Percentiles rank a stretch among this genome's conserved stretches.
phyloP scores from a whole-genome alignment of 2,888 invertebrate species.

The Tipula unca region DNA sequence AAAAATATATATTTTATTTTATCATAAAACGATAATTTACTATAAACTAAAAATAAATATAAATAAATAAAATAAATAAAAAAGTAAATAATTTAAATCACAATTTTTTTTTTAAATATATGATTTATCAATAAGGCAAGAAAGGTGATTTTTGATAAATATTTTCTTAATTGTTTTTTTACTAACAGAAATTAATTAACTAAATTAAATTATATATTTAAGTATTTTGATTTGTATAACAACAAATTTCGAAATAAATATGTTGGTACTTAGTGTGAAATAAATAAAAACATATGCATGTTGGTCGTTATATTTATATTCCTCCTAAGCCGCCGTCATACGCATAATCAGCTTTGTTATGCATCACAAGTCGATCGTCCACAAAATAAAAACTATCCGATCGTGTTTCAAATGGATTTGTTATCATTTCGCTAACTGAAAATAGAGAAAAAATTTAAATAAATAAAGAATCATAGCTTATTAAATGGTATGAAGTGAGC shows the following conservation, averaged over 20 bases:
- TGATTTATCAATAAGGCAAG: conserved; percentile 27
- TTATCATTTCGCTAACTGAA: conserved; percentile 94
- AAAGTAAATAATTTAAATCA: conserved; percentile 3
- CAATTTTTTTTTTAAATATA: conserved; percentile 14
- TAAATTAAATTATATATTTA: not conserved
- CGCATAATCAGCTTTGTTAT: conserved; percentile 98
- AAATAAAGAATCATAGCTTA: too few species aligned
- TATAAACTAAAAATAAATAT: not conserved
- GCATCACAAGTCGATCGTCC: conserved; percentile 94
- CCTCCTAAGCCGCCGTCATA: conserved; percentile 67
- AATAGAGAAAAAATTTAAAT: conserved; percentile 20
- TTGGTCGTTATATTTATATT: conserved; percentile 10
- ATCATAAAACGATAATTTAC: conserved; percentile 8
- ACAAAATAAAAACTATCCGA: conserved; percentile 99
- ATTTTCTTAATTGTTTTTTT: not conserved
- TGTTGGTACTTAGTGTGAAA: not conserved
- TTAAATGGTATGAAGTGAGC: too few species aligned
- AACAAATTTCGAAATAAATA: not conserved
- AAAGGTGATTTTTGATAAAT: conserved; percentile 26
- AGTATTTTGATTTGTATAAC: not conserved
- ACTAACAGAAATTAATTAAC: not conserved
- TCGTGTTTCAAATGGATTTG: conserved; percentile 90
- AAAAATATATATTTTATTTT: not conserved
- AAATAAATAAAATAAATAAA: not conserved
- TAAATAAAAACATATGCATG: not conserved